These are phyloP conservation scores for Leptarthrus brevirostris DNA, from an alignment of 2,888 invertebrate species.

Conservation along the genomic window DNA sequence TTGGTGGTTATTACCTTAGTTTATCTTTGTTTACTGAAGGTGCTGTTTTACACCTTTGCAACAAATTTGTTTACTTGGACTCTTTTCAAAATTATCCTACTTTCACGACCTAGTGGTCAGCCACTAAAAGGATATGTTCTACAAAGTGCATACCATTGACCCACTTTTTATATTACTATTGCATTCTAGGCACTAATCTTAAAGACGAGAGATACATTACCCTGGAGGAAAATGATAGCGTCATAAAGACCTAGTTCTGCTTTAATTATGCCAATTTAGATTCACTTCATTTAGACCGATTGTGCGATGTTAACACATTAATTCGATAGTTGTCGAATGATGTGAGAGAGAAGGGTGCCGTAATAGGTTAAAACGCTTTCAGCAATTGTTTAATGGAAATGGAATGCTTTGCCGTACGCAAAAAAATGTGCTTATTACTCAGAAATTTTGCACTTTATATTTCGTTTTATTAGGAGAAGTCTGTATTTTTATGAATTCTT, in stretches of 20 bases:
- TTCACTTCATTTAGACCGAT: constrained; percentile 4
- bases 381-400: not conserved
- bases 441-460: too few relatives aligned
- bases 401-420: too few relatives aligned
- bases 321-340: constrained; percentile 6
- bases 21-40: too few relatives aligned
- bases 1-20: too few relatives aligned
- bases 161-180: constrained; percentile 5
- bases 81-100: too few relatives aligned
- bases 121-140: not conserved
- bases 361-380: not conserved
- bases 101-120: too few relatives aligned
- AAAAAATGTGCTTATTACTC: too few relatives aligned
- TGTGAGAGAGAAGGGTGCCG: not conserved
- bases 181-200: not conserved
- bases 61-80: too few relatives aligned
- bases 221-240: not conserved
- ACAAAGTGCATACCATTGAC: constrained; percentile 14
- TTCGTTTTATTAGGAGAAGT: too few relatives aligned
- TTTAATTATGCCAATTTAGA: constrained; percentile 36
- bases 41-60: too few relatives aligned
- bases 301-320: constrained; percentile 27
- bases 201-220: not conserved
- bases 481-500: too few relatives aligned
- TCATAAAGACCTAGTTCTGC: constrained; percentile 17